These are phyloP conservation scores for Melanerpes formicivorus DNA, from an alignment of 2,113 vertebrate species.

Conservation along the genomic window DNA sequence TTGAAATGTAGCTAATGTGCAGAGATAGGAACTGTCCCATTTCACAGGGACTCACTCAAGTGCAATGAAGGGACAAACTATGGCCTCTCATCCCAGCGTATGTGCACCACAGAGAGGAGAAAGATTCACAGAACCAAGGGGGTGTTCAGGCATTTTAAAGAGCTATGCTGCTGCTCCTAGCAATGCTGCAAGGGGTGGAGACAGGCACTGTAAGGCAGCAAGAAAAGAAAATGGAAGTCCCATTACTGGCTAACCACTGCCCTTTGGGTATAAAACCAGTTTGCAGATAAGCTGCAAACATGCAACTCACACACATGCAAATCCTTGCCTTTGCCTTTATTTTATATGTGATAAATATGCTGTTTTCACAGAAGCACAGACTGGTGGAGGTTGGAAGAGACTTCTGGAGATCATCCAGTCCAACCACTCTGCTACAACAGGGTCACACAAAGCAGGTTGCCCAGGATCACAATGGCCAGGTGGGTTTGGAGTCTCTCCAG, in stretches of 20 bases:
- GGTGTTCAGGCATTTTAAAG: background rate
- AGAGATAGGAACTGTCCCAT: background rate
- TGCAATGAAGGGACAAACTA: background rate
- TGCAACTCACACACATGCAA: background rate
- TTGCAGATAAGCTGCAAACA: background rate
- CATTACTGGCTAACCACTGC: background rate
- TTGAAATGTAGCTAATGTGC: background rate
- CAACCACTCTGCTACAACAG: too few species aligned
- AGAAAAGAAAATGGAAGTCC: background rate
- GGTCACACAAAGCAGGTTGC: too few species aligned
- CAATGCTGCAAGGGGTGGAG: background rate
- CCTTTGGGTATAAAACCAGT: background rate
- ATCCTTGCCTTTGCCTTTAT: background rate
- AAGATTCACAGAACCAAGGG: too few species aligned
- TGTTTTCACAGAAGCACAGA: background rate
- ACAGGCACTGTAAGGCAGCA: background rate
- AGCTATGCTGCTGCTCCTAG: background rate
- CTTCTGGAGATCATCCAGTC: too few species aligned
- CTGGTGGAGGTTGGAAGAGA: too few species aligned
- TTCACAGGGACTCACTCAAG: background rate
- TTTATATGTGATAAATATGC: background rate
- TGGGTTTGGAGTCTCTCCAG: too few species aligned
- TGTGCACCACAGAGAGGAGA: rapidly evolving
- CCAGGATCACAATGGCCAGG: too few species aligned
- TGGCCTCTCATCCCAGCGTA: background rate